Evolutionary conservation across 2,797 vertebrate species (phyloP).

Genomic region (Cyprinella venusta): DNA sequence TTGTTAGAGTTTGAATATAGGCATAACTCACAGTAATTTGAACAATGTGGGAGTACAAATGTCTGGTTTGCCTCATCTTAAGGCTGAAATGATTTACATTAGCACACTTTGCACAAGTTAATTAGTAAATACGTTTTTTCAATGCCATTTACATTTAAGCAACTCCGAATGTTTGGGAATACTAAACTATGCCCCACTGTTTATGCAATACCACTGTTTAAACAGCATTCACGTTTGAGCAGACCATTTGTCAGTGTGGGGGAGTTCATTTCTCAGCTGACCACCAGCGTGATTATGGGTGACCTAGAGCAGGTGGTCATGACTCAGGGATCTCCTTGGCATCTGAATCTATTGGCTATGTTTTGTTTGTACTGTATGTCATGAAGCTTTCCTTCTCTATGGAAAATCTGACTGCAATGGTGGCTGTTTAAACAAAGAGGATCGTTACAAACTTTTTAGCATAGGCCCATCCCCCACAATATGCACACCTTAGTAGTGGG

Average conservation of each 20-base stretch:
- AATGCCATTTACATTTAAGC: slow-evolving; percentile 22
- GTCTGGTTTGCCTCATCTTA: slow-evolving; percentile 13
- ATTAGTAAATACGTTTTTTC: slow-evolving; percentile 17
- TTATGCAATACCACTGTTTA: slow-evolving; percentile 42
- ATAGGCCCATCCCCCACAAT: slow-evolving; percentile 26
- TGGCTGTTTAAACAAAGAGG: slow-evolving; percentile 11
- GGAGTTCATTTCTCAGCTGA: slow-evolving; percentile 33
- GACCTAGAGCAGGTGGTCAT: slow-evolving; percentile 39
- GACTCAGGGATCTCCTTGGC: slow-evolving; percentile 29
- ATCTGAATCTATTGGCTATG: neutral
- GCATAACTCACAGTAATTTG: slow-evolving; percentile 23
- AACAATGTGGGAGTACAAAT: slow-evolving; percentile 8
- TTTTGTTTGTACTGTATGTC: slow-evolving; percentile 19
- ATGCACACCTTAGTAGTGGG: slow-evolving; percentile 41
- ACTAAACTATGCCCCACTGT: slow-evolving; percentile 20
- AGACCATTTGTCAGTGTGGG: slow-evolving; percentile 34
- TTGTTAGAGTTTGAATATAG: slow-evolving; percentile 34
- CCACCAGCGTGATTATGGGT: slow-evolving; percentile 21
- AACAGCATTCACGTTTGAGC: slow-evolving; percentile 28
- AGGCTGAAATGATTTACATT: slow-evolving; percentile 40
- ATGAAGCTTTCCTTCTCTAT: slow-evolving; percentile 14
- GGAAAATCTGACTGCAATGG: slow-evolving; percentile 14
- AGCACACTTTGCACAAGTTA: slow-evolving; percentile 28
- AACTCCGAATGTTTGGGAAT: neutral
- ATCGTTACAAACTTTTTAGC: slow-evolving; percentile 18